Base-by-base conservation (phyloP, 1,140 invertebrate species). In the Drosophila elegans region DNA sequence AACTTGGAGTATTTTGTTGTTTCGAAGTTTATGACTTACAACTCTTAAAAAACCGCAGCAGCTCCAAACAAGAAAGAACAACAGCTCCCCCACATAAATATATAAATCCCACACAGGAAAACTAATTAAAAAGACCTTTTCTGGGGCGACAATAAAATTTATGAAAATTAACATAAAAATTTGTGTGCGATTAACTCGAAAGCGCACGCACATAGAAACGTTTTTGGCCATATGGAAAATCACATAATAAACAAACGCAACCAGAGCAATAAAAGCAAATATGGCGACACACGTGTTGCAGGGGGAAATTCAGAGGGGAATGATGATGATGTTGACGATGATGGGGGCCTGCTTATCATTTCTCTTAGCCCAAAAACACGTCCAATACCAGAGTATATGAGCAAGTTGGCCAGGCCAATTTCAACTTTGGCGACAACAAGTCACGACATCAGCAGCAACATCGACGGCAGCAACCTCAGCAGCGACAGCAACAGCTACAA, bases 121-220 rank as follows among this genome's bases (percentile, higher is more conserved):
- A 75, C 76, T 91, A 91, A 88, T 91, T 88, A 91, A 91, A 88
- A 88, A 72, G 68, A 75, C 78, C 90, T 88, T 83, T 59, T 68
- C 42, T 63, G 81, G 74, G 85, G 77, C 62, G 72, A 86, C 78
- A 91, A 91, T 91, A 91, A 91, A 91, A 91, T 91, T 91, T 91
- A 91, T 88, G 88, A 91, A 91, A 91, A 91, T 91, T 89, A 88
- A 84, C 88, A 91, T 91, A 88, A 91, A 91, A 91, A 81, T 81
- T 81, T 78, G 78, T 81, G 80, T 79, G 80, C 83, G 84, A 89
- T 89, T 89, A 89, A 90, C 84, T 89, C 53, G 64, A 61, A 77
- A 80, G 73, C 67, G 74, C 84, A 84, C 75, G 79, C 79, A 72
- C 79, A 66, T 66, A 60, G 53, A 52, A 44, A 54, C 51, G 25